Base-by-base conservation (phyloP, 2,113 vertebrate genomes). In the Symphodus melops region DNA sequence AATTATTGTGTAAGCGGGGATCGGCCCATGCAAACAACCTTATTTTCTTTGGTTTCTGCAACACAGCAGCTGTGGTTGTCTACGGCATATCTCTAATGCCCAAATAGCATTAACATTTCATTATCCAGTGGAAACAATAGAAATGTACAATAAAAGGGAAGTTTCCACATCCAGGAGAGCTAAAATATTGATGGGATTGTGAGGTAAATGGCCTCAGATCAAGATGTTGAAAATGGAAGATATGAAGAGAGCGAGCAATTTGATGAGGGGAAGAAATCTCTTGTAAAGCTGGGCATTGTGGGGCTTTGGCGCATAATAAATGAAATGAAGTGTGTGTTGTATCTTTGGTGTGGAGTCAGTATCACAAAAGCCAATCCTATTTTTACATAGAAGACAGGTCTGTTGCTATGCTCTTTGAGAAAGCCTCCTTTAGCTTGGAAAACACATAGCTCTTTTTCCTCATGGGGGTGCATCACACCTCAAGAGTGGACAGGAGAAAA, bases 341-440 rank as follows among this genome's bases (percentile, higher is more conserved):
- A 89, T 89, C 89, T 89, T 87, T 82, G 79, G 89, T 67, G 68
- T 89, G 57, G 58, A 86, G 85, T 86, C 65, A 72, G 77, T 89
- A 85, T 92, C 88, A 86, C 84, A 84, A 76, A 93, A 90, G 88
- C 90, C 89, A 88, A 84, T 89, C 92, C 94, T 94, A 94, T 94
- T 94, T 95, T 94, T 94, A 93, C 91, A 90, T 89, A 76, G 84
- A 79, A 90, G 89, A 91, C 84, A 89, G 82, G 88, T 92, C 91
- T 93, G 94, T 94, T 94, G 92, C 94, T 94, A 94, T 91, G 93
- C 93, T 92, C 82, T 88, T 83, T 84, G 85, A 93, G 90, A 90
- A 92, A 81, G 83, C 79, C 83, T 91, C 81, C 83, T 69, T 58
- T 86, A 86, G 82, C 74, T 77, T 5, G 66, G 60, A 56, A 87